Conservation (phyloP, 2,888 invertebrate genomes). For the Coleophora flavipennella region DNA sequence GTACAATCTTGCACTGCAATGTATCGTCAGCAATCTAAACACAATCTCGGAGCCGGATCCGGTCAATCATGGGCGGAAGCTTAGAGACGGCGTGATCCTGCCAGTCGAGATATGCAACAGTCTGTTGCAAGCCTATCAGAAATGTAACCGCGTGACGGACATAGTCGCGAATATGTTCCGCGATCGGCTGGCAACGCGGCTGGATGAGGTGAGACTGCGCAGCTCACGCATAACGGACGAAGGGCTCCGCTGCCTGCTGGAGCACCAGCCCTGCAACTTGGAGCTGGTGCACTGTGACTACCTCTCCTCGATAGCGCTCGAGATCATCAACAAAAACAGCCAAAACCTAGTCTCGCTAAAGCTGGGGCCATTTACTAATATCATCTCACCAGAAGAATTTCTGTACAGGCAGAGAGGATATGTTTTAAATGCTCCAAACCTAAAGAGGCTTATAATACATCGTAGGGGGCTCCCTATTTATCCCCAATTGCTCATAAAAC, state of each 20-base stretch:
- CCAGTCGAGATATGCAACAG: conserved; percentile 83
- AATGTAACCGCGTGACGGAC: conserved; percentile 73
- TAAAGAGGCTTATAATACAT: conserved; percentile 73
- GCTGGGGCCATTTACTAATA: conserved; percentile 78
- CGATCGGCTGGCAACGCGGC: conserved; percentile 76
- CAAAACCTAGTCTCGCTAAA: conserved; percentile 79
- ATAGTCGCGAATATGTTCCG: conserved; percentile 80
- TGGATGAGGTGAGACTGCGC: conserved; percentile 79
- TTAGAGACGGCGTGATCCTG: conserved; percentile 75
- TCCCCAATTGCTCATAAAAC: conserved; percentile 70
- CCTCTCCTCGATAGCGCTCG: conserved; percentile 76
- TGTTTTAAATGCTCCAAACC: conserved; percentile 73
- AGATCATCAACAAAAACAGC: conserved; percentile 78
- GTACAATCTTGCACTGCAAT: conserved; percentile 75
- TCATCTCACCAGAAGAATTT: conserved; percentile 68
- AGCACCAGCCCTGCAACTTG: conserved; percentile 81
- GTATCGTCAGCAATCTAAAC: conserved; percentile 74
- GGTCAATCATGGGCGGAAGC: conserved; percentile 50
- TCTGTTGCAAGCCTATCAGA: conserved; percentile 74
- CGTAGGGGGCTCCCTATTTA: conserved; percentile 60
- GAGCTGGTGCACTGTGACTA: conserved; percentile 83
- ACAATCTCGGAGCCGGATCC: conserved; percentile 70
- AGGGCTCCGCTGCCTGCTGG: conserved; percentile 79
- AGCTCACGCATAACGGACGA: conserved; percentile 81
- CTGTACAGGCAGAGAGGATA: conserved; percentile 53